Base-by-base conservation (phyloP, 2,797 vertebrate genomes). In the Ibycter americanus region DNA sequence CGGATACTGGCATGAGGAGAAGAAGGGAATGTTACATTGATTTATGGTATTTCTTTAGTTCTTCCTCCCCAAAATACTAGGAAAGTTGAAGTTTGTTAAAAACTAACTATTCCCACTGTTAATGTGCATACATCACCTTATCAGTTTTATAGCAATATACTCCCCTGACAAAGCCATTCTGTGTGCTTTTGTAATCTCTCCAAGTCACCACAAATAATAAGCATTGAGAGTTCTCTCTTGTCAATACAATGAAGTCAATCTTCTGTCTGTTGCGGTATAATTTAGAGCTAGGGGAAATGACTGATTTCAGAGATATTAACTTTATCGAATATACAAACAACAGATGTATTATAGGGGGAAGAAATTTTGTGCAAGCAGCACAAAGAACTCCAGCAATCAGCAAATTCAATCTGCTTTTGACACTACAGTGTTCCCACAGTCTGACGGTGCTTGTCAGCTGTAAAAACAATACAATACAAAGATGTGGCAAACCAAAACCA, bases 251-350 rank as follows among this genome's bases (percentile, higher is more conserved):
- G 88, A 97, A 98, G 95, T 97, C 97, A 97, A 95, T 98, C 96
- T 98, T 95, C 95, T 96, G 91, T 86, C 96, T 97, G 67, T 95
- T 96, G 85, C 3, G 0, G 89, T 91, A 95, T 96, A 97, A 98
- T 98, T 98, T 97, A 97, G 96, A 26, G 11, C 91, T 82, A 79
- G 79, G 96, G 97, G 95, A 98, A 97, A 98, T 97, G 97, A 95
- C 98, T 98, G 97, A 98, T 98, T 98, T 97, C 95, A 96, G 95
- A 98, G 98, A 98, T 98, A 98, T 83, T 97, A 97, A 95, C 96
- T 97, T 98, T 96, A 97, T 95, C 42, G 5, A 97, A 97, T 97
- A 97, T 89, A 97, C 97, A 97, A 97, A 97, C 27, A 97, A 96
- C 26, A 65, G 95, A 97, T 95, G 95, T 95, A 96, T 97, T 96